Evolutionary conservation across 2,113 vertebrate species (phyloP).

Genomic region (Periophthalmodon schlosseri): DNA sequence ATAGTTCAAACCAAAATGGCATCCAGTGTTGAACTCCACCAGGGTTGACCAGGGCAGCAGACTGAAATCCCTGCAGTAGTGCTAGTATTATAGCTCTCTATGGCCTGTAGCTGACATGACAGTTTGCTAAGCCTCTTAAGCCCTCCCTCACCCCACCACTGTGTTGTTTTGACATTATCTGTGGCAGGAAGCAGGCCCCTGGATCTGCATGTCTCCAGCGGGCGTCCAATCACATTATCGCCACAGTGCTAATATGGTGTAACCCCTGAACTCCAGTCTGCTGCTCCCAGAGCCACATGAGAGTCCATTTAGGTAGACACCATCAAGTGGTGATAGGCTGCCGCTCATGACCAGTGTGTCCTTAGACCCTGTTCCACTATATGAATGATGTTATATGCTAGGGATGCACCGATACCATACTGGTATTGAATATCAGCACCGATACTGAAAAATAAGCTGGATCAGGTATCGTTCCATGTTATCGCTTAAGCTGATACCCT

Average conservation of each 20-base stretch:
- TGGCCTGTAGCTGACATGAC: conserved; percentile 55
- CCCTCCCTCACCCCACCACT: conserved; percentile 31
- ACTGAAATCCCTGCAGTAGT: conserved; percentile 38
- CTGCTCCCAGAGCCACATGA: neutral
- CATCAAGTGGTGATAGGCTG: conserved; percentile 2
- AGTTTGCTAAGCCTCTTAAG: conserved; percentile 65
- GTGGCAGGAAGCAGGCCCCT: conserved; percentile 28
- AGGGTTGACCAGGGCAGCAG: conserved; percentile 21
- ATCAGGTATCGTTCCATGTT: too few species aligned
- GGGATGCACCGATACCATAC: too few species aligned
- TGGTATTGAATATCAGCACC: too few species aligned
- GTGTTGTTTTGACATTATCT: conserved; percentile 46
- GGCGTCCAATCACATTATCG: conserved; percentile 25
- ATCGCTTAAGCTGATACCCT: too few species aligned
- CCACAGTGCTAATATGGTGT: neutral
- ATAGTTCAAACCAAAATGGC: neutral
- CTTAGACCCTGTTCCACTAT: neutral
- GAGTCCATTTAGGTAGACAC: neutral
- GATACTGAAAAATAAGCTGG: too few species aligned
- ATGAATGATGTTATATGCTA: too few species aligned
- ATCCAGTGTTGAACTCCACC: conserved; percentile 14
- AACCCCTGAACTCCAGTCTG: neutral
- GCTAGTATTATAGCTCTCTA: conserved; percentile 39
- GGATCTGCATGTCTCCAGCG: neutral
- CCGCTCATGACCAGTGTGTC: neutral